These are phyloP conservation scores for Erebia palarica DNA, from an alignment of 2,888 invertebrate species.

Conservation along the genomic window DNA sequence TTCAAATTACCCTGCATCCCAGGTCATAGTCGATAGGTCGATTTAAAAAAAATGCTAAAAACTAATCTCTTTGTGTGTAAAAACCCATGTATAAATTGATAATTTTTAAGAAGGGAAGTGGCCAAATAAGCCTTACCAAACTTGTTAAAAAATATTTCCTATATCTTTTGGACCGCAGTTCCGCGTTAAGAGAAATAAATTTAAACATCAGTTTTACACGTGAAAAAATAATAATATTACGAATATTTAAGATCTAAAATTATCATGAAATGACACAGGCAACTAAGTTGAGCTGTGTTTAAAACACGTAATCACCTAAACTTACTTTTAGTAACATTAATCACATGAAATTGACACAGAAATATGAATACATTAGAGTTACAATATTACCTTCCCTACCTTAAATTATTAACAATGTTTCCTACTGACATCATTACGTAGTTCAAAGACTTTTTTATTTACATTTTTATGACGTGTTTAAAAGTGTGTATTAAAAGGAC, in stretches of 20 bases:
- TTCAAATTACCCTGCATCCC: constrained; percentile 30
- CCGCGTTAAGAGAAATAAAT: constrained; percentile 1
- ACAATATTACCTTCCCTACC: too few relatives aligned
- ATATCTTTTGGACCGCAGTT: constrained; percentile 32
- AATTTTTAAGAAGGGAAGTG: constrained; percentile 25
- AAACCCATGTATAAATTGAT: constrained; percentile 30
- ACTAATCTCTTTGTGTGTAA: constrained; percentile 29
- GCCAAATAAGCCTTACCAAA: constrained; percentile 36
- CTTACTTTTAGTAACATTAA: constrained; percentile 20
- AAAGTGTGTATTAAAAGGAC: too few relatives aligned
- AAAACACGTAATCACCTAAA: constrained; percentile 1
- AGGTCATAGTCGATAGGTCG: constrained; percentile 9
- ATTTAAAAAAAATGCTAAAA: constrained; percentile 19
- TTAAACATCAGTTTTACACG: background rate
- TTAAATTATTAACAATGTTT: too few relatives aligned
- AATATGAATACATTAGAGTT: background rate
- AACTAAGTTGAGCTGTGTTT: background rate
- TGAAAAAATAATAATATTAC: too few relatives aligned
- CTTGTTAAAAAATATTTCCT: constrained; percentile 26
- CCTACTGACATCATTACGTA: too few relatives aligned
- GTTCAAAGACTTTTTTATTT: too few relatives aligned
- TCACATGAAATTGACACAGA: constrained; percentile 22
- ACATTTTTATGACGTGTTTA: too few relatives aligned
- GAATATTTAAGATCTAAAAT: background rate
- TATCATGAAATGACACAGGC: background rate